phyloP scores from a whole-genome alignment of 1,140 invertebrate genomes.

The Varroa destructor region DNA sequence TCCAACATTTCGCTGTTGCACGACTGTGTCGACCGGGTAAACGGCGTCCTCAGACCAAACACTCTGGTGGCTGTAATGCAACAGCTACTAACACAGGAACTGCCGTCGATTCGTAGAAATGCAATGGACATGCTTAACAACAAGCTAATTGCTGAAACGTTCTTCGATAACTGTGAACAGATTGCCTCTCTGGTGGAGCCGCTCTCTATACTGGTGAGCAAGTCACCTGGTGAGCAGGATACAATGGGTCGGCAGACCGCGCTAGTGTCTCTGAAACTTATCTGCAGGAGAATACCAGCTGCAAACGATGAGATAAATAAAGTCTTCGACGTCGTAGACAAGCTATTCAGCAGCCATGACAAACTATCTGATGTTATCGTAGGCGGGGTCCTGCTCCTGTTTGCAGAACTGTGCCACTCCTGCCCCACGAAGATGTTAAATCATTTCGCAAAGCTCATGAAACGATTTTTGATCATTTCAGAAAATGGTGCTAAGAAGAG shows the following conservation, averaged over 20 bases:
- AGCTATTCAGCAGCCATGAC: slow-evolving; percentile 37
- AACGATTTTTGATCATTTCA: slow-evolving; percentile 48
- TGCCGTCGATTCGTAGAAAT: slow-evolving; percentile 57
- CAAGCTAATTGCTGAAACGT: slow-evolving; percentile 46
- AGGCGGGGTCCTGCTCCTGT: slow-evolving; percentile 50
- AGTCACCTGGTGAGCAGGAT: slow-evolving; percentile 20
- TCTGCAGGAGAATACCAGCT: slow-evolving; percentile 53
- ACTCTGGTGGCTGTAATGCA: slow-evolving; percentile 62
- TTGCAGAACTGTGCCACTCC: slow-evolving; percentile 56
- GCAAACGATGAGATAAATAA: slow-evolving; percentile 34
- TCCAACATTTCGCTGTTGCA: neutral
- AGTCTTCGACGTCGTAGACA: slow-evolving; percentile 30
- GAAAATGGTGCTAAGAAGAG: slow-evolving; percentile 40
- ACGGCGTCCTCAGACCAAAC: slow-evolving; percentile 10
- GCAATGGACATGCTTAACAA: slow-evolving; percentile 66
- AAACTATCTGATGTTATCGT: slow-evolving; percentile 35
- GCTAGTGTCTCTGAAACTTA: slow-evolving; percentile 61
- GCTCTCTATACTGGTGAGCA: slow-evolving; percentile 26
- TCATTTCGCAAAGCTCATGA: slow-evolving; percentile 60
- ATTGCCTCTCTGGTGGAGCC: slow-evolving; percentile 10
- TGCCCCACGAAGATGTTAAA: slow-evolving; percentile 58
- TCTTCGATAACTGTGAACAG: slow-evolving; percentile 13
- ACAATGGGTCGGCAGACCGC: slow-evolving; percentile 58
- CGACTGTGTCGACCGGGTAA: slow-evolving; percentile 14
- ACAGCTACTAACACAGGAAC: slow-evolving; percentile 53